Evolutionary conservation across 2,113 vertebrate genomes (phyloP).

Genomic region (Neopipo cinnamomea): DNA sequence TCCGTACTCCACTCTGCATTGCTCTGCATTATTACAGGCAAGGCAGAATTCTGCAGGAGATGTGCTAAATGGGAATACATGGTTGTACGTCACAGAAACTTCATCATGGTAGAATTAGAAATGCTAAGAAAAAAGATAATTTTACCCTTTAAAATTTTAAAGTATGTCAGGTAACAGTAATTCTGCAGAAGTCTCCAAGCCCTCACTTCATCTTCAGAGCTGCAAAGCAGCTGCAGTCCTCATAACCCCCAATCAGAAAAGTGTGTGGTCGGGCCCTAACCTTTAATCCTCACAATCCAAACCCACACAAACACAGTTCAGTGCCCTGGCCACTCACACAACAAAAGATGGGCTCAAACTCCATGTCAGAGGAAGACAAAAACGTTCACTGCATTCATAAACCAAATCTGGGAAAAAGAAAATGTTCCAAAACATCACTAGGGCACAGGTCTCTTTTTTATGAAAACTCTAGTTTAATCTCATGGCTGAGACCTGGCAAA

Average conservation of each 20-base stretch:
- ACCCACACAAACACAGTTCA: background rate
- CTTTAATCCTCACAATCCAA: background rate
- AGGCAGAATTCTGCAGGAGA: background rate
- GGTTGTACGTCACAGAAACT: background rate
- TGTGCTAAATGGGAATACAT: background rate
- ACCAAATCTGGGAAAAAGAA: background rate
- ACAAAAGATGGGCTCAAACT: background rate
- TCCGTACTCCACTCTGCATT: background rate
- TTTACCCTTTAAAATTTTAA: background rate
- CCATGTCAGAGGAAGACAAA: background rate
- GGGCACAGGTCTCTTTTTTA: conserved; percentile 45
- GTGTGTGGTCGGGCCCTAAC: background rate
- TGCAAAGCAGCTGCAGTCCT: background rate
- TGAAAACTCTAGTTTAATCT: conserved; percentile 76
- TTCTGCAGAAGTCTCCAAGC: background rate
- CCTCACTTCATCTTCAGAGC: background rate
- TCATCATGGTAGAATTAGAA: background rate
- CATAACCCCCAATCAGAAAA: background rate
- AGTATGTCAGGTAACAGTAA: background rate
- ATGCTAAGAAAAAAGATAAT: background rate
- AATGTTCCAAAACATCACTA: conserved; percentile 38
- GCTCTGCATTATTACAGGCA: background rate
- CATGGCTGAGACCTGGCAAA: conserved; percentile 65
- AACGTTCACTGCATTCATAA: background rate
- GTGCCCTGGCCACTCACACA: background rate